Conservation (phyloP, 2,888 invertebrate genomes). For the Sminthurides aquaticus region DNA sequence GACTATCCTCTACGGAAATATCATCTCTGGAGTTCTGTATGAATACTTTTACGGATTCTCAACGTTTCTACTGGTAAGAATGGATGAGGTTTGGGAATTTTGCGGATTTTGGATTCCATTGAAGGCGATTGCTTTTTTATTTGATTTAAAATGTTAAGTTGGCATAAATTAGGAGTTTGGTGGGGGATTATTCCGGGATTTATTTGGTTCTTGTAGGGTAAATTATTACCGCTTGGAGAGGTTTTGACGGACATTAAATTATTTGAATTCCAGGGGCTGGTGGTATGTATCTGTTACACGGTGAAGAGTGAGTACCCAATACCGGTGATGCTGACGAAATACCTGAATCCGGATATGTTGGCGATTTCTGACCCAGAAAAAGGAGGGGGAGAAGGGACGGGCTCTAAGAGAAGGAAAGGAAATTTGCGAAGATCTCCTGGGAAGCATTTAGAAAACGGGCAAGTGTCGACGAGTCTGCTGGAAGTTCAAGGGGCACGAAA, state of each 20-base stretch:
- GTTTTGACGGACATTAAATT: too few relatives aligned
- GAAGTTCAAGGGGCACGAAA: neutral
- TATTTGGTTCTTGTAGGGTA: too few relatives aligned
- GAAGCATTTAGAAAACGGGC: constrained; percentile 21
- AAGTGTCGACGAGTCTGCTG: constrained; percentile 5
- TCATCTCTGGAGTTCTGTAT: constrained; percentile 19
- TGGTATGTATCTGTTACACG: constrained; percentile 28
- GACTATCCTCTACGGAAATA: constrained; percentile 29
- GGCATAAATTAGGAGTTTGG: too few relatives aligned
- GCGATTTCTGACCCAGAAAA: constrained; percentile 22
- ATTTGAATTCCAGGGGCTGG: constrained; percentile 24
- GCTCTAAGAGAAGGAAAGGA: neutral
- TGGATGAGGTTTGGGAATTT: neutral
- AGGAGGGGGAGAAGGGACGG: neutral
- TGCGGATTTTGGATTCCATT: too few relatives aligned
- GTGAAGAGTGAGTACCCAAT: constrained; percentile 32
- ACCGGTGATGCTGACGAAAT: constrained; percentile 16
- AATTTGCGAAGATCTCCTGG: constrained; percentile 15
- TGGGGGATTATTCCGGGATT: too few relatives aligned
- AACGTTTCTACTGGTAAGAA: constrained; percentile 25
- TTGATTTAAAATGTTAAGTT: too few relatives aligned
- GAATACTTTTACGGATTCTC: constrained; percentile 30
- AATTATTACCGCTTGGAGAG: too few relatives aligned
- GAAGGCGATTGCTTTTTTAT: too few relatives aligned
- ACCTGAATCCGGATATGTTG: constrained; percentile 7